Percentiles rank a stretch among this genome's conserved stretches.
These are phyloP conservation scores for Etia nguti DNA, from an alignment of 2,113 vertebrate species.

Conservation along the genomic window DNA sequence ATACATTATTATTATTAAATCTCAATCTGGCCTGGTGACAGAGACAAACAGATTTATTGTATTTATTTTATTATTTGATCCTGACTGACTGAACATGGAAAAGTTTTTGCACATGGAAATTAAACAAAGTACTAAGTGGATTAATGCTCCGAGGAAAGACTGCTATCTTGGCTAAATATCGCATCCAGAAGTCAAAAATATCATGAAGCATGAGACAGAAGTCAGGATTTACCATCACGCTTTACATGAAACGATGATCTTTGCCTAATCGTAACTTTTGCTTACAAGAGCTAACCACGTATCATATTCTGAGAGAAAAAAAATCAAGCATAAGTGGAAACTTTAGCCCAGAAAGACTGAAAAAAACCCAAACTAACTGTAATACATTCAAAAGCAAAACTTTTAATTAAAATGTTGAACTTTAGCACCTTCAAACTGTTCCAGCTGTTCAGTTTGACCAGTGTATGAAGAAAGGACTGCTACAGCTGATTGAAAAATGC, in stretches of 20 bases:
- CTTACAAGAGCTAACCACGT: rapidly evolving
- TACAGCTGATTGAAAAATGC: background rate
- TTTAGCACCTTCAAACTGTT: background rate
- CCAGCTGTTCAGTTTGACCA: background rate
- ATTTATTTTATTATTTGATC: background rate
- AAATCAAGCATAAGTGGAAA: background rate
- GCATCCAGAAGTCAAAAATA: background rate
- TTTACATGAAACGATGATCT: background rate
- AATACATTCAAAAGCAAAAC: background rate
- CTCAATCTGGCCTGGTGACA: background rate
- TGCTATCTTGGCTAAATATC: background rate
- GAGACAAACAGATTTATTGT: background rate
- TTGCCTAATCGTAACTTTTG: background rate
- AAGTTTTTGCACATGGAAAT: background rate
- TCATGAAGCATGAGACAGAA: background rate
- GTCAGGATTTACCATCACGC: rapidly evolving
- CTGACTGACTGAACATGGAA: background rate
- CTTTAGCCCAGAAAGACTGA: background rate
- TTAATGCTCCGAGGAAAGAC: background rate
- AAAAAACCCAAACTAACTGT: too few relatives aligned
- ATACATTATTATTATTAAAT: too few relatives aligned
- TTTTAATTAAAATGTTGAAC: background rate
- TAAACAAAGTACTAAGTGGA: rapidly evolving
- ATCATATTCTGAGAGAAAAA: background rate
- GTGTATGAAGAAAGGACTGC: background rate